A percentile compares a stretch with the other conserved stretches of the same genome.
Evolutionary conservation across 2,888 invertebrate species (phyloP).

Genomic region (Syrphus vitripennis): DNA sequence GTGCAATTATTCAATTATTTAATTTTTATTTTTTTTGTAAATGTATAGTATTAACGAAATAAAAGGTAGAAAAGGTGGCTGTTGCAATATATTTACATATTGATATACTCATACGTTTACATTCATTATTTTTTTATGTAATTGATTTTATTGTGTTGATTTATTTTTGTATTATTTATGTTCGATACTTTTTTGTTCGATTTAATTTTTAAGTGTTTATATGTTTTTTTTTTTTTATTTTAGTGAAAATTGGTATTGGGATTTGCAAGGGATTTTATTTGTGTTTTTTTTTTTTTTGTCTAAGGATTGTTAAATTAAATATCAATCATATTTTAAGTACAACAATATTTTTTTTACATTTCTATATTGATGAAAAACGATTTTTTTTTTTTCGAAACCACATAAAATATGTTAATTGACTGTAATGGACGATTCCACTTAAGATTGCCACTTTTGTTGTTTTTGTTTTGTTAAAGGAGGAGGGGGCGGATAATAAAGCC

Average conservation of each 20-base stretch:
- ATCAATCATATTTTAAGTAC: background rate
- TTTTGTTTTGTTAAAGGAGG: too few species aligned
- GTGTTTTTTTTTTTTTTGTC: too few species aligned
- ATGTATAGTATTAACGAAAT: background rate
- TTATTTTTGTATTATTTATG: background rate
- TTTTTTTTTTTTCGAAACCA: too few species aligned
- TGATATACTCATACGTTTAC: too few species aligned
- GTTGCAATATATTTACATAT: background rate
- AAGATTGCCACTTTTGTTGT: too few species aligned
- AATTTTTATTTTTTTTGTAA: background rate
- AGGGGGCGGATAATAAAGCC: too few species aligned
- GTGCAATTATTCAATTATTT: too few species aligned
- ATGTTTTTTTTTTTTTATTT: background rate
- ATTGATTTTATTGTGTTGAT: constrained; percentile 53
- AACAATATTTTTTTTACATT: background rate
- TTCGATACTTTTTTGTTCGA: background rate
- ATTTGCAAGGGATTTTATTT: background rate
- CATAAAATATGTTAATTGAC: too few species aligned
- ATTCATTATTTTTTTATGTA: too few species aligned
- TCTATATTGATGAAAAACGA: too few species aligned
- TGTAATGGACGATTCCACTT: too few species aligned
- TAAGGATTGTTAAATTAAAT: background rate
- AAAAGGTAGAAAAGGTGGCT: background rate
- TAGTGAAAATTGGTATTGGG: background rate
- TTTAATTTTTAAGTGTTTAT: background rate